These are phyloP conservation scores for Tenthredo amoena DNA, from an alignment of 2,888 invertebrate species.

Conservation along the genomic window DNA sequence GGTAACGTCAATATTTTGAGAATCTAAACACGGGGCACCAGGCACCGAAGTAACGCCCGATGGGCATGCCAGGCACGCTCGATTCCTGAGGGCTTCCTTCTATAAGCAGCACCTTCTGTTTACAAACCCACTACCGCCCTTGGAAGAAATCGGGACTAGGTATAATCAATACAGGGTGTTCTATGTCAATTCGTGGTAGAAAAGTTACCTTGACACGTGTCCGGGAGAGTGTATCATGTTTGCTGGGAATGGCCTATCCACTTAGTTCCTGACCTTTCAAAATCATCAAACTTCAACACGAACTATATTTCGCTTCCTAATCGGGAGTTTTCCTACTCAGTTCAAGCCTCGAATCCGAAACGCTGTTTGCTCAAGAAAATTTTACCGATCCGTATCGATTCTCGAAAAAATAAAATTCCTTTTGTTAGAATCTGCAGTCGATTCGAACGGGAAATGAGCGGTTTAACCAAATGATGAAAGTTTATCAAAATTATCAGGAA, in stretches of 20 bases:
- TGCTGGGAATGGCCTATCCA: neutral
- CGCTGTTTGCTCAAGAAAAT: too few species aligned
- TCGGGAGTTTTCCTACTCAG: neutral
- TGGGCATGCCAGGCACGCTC: slow-evolving; percentile 33
- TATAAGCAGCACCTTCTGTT: slow-evolving; percentile 62
- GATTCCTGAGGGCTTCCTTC: slow-evolving; percentile 45
- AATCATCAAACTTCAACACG: neutral
- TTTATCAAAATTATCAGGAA: neutral
- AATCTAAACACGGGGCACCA: slow-evolving; percentile 43
- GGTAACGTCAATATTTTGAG: slow-evolving; percentile 48
- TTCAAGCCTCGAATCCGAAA: too few species aligned
- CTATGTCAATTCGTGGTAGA: neutral
- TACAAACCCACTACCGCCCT: slow-evolving; percentile 63
- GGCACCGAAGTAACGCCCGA: slow-evolving; percentile 44
- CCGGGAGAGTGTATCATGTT: neutral
- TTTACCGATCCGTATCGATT: too few species aligned
- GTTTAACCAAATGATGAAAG: neutral
- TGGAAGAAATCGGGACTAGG: slow-evolving; percentile 20
- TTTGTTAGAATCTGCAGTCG: neutral
- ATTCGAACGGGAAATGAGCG: neutral
- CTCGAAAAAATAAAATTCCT: neutral
- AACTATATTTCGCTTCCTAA: neutral
- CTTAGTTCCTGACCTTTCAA: neutral
- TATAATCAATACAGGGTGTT: slow-evolving; percentile 25
- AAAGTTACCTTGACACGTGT: neutral